Conservation (phyloP, 2,797 vertebrate genomes). For the Parotocinclus haroldoi region DNA sequence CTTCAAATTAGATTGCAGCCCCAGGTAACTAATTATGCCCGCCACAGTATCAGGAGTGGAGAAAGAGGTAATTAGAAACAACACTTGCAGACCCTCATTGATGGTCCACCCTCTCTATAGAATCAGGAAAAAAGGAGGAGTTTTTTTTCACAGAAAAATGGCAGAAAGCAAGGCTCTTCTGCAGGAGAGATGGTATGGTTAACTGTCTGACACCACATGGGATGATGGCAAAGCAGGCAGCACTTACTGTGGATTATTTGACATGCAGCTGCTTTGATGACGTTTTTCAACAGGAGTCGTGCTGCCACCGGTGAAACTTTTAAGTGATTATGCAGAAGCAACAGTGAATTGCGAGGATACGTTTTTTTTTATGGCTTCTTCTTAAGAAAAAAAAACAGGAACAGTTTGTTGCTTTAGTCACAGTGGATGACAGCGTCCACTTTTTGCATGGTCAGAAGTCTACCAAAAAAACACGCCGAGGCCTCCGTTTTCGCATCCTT, state of each 20-base stretch:
- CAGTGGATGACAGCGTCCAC: too few species aligned
- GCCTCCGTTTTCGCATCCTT: too few species aligned
- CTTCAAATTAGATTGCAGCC: conserved; percentile 99
- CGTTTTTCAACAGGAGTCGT: conserved; percentile 75
- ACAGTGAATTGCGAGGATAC: too few species aligned
- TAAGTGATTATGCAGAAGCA: too few species aligned
- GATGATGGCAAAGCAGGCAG: conserved; percentile 70
- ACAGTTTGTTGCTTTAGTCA: too few species aligned
- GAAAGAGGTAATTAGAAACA: conserved; percentile 99
- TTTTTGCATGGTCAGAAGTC: too few species aligned
- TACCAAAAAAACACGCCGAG: too few species aligned
- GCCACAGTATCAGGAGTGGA: conserved; percentile 97
- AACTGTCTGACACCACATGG: conserved; percentile 69
- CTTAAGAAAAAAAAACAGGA: too few species aligned
- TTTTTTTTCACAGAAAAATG: too few species aligned
- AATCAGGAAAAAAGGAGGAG: conserved; percentile 43
- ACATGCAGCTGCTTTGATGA: conserved; percentile 77
- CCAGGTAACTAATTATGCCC: conserved; percentile 99
- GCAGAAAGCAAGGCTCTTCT: conserved; percentile 59
- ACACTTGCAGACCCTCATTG: conserved; percentile 94
- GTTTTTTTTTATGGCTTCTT: too few species aligned
- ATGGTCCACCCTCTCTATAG: conserved; percentile 83
- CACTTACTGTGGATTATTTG: conserved; percentile 78
- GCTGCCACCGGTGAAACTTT: conserved; percentile 64
- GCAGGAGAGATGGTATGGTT: conserved; percentile 67